A percentile compares a stretch with the other conserved stretches of the same genome.
Conservation (phyloP, 2,888 invertebrate genomes). For the Petrophora chlorosata region DNA sequence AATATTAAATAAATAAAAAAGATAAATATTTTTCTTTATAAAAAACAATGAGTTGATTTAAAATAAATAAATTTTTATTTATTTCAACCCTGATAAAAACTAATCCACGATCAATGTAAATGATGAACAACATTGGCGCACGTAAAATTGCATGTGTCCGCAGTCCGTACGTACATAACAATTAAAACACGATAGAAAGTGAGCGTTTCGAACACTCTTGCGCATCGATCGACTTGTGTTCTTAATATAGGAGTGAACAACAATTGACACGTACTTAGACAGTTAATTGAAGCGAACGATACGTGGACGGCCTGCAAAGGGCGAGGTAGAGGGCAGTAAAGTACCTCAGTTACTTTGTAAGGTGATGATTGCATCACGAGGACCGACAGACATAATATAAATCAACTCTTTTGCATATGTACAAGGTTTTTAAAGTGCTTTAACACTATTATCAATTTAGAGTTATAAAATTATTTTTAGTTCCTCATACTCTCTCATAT, state of each 20-base stretch:
- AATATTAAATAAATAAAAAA: too few species aligned
- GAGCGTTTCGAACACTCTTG: constrained; percentile 65
- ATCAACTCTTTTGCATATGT: not conserved
- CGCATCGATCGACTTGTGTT: constrained; percentile 56
- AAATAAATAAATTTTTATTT: not conserved
- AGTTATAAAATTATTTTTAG: too few species aligned
- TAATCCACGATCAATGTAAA: constrained; percentile 63
- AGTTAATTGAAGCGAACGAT: constrained; percentile 34
- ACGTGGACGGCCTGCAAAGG: constrained; percentile 34
- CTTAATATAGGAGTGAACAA: constrained; percentile 68
- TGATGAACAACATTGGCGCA: constrained; percentile 71
- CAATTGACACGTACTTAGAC: constrained; percentile 69
- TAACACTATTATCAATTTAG: too few species aligned
- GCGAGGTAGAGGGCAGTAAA: constrained; percentile 6
- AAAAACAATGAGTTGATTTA: too few species aligned
- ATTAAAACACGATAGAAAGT: constrained; percentile 81
- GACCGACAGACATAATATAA: not conserved
- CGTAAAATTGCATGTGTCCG: constrained; percentile 80
- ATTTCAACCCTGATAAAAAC: constrained; percentile 40
- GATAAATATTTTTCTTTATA: too few species aligned
- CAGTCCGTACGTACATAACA: constrained; percentile 69
- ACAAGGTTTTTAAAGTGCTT: not conserved
- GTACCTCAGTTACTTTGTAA: constrained; percentile 12
- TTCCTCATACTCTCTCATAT: too few species aligned
- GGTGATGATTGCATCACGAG: constrained; percentile 30